Conservation (phyloP, 92 coral and sea anemone species). For the Epizoanthus scotinus region DNA sequence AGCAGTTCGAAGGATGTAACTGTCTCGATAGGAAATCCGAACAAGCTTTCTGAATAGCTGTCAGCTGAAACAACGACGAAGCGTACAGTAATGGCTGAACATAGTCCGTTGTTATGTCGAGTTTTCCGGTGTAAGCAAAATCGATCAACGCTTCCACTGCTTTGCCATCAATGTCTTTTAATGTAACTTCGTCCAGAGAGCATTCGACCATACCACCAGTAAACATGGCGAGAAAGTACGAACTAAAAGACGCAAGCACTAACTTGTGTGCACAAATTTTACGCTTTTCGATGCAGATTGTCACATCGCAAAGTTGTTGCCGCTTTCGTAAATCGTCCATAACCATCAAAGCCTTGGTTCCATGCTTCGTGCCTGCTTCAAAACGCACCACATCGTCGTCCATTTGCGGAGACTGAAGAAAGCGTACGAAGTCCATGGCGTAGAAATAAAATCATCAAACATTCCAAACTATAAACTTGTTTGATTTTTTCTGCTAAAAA, state of each 20-base stretch:
- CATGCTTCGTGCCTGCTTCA: slow-evolving; percentile 91
- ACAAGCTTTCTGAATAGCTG: slow-evolving; percentile 83
- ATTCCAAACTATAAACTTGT: too few relatives aligned
- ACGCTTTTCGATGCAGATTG: slow-evolving; percentile 67
- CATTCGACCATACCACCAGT: slow-evolving; percentile 81
- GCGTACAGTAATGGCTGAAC: slow-evolving; percentile 77
- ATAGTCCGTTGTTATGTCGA: slow-evolving; percentile 72
- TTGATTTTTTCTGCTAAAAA: too few relatives aligned
- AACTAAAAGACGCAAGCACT: slow-evolving; percentile 77
- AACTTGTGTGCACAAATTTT: slow-evolving; percentile 68
- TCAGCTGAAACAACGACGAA: slow-evolving; percentile 73
- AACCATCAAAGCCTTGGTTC: slow-evolving; percentile 85
- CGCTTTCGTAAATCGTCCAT: slow-evolving; percentile 84
- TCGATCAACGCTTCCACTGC: slow-evolving; percentile 69
- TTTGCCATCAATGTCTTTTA: slow-evolving; percentile 69
- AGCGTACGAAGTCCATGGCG: slow-evolving; percentile 79
- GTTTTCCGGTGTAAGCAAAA: slow-evolving; percentile 87
- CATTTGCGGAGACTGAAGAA: slow-evolving; percentile 54
- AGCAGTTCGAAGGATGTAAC: slow-evolving; percentile 84
- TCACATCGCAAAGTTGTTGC: slow-evolving; percentile 77
- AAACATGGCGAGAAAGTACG: slow-evolving; percentile 86
- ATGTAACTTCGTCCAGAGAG: slow-evolving; percentile 62
- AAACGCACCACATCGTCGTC: slow-evolving; percentile 70
- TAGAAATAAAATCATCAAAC: too few relatives aligned
- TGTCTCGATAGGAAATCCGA: slow-evolving; percentile 76